Base-by-base conservation (phyloP, 92 coral and sea anemone genomes). In the Virgularia gustaviana region DNA sequence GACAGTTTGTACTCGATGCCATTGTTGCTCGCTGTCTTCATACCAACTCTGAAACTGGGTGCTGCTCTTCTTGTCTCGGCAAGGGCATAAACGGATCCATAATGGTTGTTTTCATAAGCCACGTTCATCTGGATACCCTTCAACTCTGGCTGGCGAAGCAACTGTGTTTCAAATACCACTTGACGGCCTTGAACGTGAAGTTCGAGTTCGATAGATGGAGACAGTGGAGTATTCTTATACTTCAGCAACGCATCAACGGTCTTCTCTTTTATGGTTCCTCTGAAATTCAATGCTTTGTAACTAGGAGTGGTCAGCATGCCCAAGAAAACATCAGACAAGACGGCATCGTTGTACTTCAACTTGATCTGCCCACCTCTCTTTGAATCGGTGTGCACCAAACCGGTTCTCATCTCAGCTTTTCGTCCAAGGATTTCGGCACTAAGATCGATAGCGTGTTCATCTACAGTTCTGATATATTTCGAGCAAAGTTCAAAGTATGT, bases 1-100 rank as follows among this genome's bases (percentile, higher is more conserved):
- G 75, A 68, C 30, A 68, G 60, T 49, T 68, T 49, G 75, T 68
- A 68, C 12, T 49, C 60, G 35, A 55, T 47, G 22, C 59, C 44
- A 27, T 68, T 27, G 6, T 47, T 23, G 5, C 15, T 28, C 43
- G 37, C 54, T 28, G 45, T 22, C 24, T 32, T 68, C 1, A 35
- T 33, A 22, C 75, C 75, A 31, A 68, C 51, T 47, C 51, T 68
- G 34, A 68, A 49, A 3, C 47, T 18, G 31, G 47, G 33, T 33
- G 45, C 1, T 31, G 25, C 36, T 1, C 44, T 19, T 31, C 51
- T 67, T 53, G 36, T 29, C 22, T 13, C 11, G 12, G 51, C 15
- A 30, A 68, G 60, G 35, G 61, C 61, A 27, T 45, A 68, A 29
- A 35, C 34, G 24, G 60, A 34, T 25, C 44, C 75, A 19, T 32